Percentiles rank a stretch among this genome's conserved stretches.
Conservation (phyloP, 2,888 invertebrate species). For the Leptopterna dolabrata region DNA sequence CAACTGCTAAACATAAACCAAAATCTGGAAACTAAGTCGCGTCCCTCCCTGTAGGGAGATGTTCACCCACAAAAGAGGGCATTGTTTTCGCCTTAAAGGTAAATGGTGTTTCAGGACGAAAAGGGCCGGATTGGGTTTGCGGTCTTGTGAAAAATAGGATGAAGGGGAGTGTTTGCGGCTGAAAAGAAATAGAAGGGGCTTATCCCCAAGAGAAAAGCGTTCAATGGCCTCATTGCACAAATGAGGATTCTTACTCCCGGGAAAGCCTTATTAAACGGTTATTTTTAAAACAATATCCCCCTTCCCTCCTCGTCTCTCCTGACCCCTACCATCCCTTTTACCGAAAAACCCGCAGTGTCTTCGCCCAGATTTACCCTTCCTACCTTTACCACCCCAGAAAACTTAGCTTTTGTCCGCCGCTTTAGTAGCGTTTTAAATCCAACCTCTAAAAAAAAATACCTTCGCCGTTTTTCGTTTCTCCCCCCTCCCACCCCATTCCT, state of each 20-base stretch:
- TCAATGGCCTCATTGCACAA: conserved; percentile 53
- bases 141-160: conserved; percentile 36
- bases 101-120: not conserved
- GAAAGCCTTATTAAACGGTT: conserved; percentile 54
- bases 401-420: conserved; percentile 24
- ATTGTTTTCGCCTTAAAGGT: conserved; percentile 17
- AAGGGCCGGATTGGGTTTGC: not conserved
- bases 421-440: conserved; percentile 30
- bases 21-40: no score
- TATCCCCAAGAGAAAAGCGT: conserved; percentile 41
- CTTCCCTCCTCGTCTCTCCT: not conserved
- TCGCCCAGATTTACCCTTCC: not conserved
- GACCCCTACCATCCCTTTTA: not conserved
- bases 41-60: no score
- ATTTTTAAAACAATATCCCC: conserved; percentile 58
- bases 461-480: not conserved
- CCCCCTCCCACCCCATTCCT: not conserved
- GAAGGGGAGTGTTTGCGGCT: conserved; percentile 6
- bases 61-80: not conserved
- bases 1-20: no score
- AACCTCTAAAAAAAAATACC: not conserved
- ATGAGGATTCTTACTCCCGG: conserved; percentile 46
- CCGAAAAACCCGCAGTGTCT: conserved; percentile 27
- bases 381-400: not conserved
- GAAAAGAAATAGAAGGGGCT: conserved; percentile 18